Conservation (phyloP, 2,113 vertebrate species). For the Equus przewalskii region DNA sequence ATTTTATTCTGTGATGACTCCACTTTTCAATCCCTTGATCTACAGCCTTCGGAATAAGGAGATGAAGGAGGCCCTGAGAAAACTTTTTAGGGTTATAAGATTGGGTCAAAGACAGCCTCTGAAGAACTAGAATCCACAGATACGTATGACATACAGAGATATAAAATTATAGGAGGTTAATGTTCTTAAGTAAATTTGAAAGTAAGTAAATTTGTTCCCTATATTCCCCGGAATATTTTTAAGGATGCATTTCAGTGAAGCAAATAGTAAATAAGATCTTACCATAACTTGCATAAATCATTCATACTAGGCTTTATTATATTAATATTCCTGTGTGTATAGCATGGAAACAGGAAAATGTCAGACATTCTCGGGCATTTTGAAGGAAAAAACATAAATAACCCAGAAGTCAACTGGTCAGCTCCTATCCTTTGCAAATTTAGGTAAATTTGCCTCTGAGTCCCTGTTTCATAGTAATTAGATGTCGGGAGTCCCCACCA, state of each 20-base stretch:
- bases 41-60: constrained; percentile 69
- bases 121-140: not conserved
- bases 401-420: not conserved
- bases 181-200: not conserved
- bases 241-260: not conserved
- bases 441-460: not conserved
- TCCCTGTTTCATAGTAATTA: not conserved
- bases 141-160: not conserved
- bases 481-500: not conserved
- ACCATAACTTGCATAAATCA: not conserved
- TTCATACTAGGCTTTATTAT: not conserved
- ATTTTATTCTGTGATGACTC: constrained; percentile 60
- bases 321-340: not conserved
- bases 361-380: not conserved
- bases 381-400: not conserved
- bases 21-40: constrained; percentile 62
- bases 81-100: not conserved
- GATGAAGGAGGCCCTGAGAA: constrained; percentile 29
- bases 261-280: not conserved
- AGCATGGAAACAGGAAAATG: not conserved
- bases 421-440: not conserved
- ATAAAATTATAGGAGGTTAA: not conserved
- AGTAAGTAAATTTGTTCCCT: not conserved
- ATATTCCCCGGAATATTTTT: not conserved
- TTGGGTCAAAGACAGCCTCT: not conserved